Percentiles rank a stretch among this genome's conserved stretches.
Evolutionary conservation across 1,140 invertebrate genomes (phyloP).

Genomic region (Trypoxylus dichotomus): DNA sequence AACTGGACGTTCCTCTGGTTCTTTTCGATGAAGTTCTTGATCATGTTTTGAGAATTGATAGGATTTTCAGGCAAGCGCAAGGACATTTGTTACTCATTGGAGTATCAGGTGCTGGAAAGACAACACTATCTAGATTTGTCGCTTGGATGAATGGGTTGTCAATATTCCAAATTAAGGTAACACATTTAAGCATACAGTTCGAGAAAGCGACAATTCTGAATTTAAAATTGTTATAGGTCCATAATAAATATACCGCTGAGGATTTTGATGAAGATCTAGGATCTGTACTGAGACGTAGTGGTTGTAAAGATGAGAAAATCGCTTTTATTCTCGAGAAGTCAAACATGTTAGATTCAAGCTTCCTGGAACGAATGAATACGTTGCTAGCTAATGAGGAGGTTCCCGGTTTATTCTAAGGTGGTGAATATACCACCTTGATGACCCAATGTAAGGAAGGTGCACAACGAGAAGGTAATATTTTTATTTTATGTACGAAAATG

Average conservation of each 20-base stretch:
- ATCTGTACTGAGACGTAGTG: conserved; percentile 88
- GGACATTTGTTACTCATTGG: conserved; percentile 96
- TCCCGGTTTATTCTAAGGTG: conserved; percentile 89
- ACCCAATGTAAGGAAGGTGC: conserved; percentile 99
- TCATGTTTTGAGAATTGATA: conserved; percentile 96
- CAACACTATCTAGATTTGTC: conserved; percentile 97
- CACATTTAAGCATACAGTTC: neutral
- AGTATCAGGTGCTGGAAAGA: conserved; percentile 97
- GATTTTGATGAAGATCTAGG: conserved; percentile 99
- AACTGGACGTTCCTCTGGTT: conserved; percentile 96
- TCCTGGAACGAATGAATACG: conserved; percentile 99
- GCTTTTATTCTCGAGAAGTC: conserved; percentile 99
- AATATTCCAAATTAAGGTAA: conserved; percentile 92
- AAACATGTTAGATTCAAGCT: conserved; percentile 97
- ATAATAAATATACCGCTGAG: conserved; percentile 98
- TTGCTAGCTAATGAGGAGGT: conserved; percentile 98
- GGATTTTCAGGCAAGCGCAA: conserved; percentile 97
- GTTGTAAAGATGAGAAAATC: conserved; percentile 98
- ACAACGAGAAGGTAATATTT: conserved; percentile 76
- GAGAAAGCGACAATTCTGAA: neutral
- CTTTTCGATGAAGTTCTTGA: conserved; percentile 99
- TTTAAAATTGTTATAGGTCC: conserved; percentile 65
- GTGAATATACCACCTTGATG: conserved; percentile 98
- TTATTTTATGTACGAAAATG: neutral
- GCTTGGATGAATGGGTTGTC: conserved; percentile 99